Evolutionary conservation across 2,888 invertebrate species (phyloP).

Genomic region (Leptinotarsa haldemani): DNA sequence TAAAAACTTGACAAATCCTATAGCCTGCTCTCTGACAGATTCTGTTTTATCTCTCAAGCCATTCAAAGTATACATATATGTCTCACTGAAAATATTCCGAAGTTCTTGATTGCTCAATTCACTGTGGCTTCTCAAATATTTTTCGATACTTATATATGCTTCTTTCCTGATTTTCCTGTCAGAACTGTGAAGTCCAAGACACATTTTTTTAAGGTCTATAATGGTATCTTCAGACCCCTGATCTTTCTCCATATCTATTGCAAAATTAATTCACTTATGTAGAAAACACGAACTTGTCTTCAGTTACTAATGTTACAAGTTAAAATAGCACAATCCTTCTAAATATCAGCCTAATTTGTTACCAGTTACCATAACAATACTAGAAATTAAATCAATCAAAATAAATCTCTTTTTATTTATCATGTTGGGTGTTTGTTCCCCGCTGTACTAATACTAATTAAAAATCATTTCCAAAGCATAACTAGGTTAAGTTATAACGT

Average conservation of each 20-base stretch:
- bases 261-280: background rate
- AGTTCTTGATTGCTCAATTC: conserved; percentile 64
- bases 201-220: conserved; percentile 54
- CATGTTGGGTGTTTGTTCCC: too few relatives aligned
- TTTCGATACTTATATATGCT: conserved; percentile 69
- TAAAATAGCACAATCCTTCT: too few relatives aligned
- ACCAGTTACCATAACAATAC: too few relatives aligned
- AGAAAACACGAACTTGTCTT: too few relatives aligned
- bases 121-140: conserved; percentile 65
- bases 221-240: conserved; percentile 39
- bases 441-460: too few relatives aligned
- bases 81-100: conserved; percentile 63
- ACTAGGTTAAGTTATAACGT: too few relatives aligned
- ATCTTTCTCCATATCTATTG: conserved; percentile 26
- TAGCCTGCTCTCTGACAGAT: conserved; percentile 72
- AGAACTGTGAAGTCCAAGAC: conserved; percentile 69
- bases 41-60: conserved; percentile 72
- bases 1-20: conserved; percentile 70
- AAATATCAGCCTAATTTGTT: too few relatives aligned
- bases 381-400: too few relatives aligned
- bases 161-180: conserved; percentile 71
- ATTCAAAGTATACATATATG: conserved; percentile 66
- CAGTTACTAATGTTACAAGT: too few relatives aligned
- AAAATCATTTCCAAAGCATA: too few relatives aligned
- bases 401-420: too few relatives aligned